Conservation (phyloP, 2,888 invertebrate genomes). For the Deroplatys truncata region DNA sequence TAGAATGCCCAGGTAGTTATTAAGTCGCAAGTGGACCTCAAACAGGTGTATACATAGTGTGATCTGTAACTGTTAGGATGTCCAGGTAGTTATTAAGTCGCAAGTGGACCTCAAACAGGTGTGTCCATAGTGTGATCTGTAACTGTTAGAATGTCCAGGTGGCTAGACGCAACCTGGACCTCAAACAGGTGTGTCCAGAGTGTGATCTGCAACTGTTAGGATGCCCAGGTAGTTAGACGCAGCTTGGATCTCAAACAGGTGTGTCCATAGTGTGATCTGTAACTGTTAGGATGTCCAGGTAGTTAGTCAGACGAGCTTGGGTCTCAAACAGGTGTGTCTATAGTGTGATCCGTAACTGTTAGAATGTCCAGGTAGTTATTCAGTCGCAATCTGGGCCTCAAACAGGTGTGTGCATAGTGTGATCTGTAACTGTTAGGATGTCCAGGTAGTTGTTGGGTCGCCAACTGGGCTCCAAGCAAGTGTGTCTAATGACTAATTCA, state of each 20-base stretch:
- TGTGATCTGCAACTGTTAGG: constrained; percentile 32
- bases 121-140: background rate
- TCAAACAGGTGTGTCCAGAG: background rate
- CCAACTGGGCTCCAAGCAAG: background rate
- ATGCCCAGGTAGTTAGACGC: background rate
- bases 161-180: constrained; percentile 29
- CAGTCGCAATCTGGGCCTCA: constrained; percentile 31
- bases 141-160: background rate
- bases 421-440: too few relatives aligned
- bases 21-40: constrained; percentile 30
- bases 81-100: constrained; percentile 31
- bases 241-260: too few relatives aligned
- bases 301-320: constrained; percentile 29
- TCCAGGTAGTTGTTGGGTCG: constrained; percentile 30
- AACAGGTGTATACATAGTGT: background rate
- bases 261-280: background rate
- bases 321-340: background rate
- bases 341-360: background rate
- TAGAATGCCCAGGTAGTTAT: background rate
- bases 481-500: background rate
- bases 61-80: background rate
- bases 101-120: constrained; percentile 88
- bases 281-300: background rate
- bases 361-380: too few relatives aligned
- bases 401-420: background rate